A percentile compares a stretch with the other conserved stretches of the same genome.
phyloP scores from a whole-genome alignment of 2,888 invertebrate species.

The Lysandra coridon region DNA sequence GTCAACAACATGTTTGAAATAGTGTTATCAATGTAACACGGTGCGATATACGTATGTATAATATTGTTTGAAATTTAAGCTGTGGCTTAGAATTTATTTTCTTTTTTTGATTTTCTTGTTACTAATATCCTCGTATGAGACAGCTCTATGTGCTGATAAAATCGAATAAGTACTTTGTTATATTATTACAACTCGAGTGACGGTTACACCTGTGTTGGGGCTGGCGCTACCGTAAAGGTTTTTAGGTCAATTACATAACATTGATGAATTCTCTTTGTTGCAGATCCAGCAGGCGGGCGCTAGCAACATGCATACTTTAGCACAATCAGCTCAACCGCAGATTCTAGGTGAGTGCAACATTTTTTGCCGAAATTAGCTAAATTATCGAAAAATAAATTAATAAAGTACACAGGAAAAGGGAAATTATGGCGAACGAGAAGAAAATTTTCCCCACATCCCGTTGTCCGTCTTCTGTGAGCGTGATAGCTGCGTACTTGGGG shows the following conservation, averaged over 20 bases:
- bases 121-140: neutral
- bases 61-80: neutral
- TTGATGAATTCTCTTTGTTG: conserved; percentile 50
- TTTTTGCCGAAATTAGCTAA: neutral
- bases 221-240: neutral
- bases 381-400: neutral
- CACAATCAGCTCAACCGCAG: conserved; percentile 68
- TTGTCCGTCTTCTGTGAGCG: conserved; percentile 56
- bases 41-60: too few relatives aligned
- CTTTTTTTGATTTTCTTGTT: neutral
- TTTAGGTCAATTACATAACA: conserved; percentile 32
- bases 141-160: neutral
- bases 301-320: conserved; percentile 70
- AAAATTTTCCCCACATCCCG: conserved; percentile 57
- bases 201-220: neutral
- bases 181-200: neutral
- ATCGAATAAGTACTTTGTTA: neutral
- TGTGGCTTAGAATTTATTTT: neutral
- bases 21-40: neutral
- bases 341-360: conserved; percentile 58
- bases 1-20: neutral
- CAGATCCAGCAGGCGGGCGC: conserved; percentile 72
- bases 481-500: conserved; percentile 66
- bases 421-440: neutral
- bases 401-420: neutral